Conservation (phyloP, 2,888 invertebrate genomes). For the Acrocyrtus sp. region DNA sequence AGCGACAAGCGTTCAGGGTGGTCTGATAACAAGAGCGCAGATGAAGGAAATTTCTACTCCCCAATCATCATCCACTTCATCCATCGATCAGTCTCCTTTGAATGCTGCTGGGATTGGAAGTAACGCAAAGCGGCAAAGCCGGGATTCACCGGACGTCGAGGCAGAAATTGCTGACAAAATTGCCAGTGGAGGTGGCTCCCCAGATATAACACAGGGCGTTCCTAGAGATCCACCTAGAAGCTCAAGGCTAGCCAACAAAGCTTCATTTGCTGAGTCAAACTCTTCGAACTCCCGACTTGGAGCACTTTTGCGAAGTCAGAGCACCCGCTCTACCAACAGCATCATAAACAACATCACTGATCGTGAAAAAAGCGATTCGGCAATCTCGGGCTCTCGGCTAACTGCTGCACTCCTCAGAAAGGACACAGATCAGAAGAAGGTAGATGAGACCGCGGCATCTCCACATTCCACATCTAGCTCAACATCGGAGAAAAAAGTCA, state of each 20-base stretch:
- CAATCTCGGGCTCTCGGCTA: background rate
- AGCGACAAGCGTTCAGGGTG: conserved; percentile 3
- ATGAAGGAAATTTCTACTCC: conserved; percentile 36
- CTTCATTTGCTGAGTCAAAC: background rate
- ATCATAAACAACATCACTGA: conserved; percentile 7
- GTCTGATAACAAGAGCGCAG: conserved; percentile 40
- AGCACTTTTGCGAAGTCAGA: background rate
- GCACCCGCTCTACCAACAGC: background rate
- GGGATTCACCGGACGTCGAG: background rate
- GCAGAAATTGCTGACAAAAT: conserved; percentile 11
- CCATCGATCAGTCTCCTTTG: background rate
- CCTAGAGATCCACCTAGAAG: conserved; percentile 1
- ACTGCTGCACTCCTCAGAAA: background rate
- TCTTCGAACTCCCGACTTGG: background rate
- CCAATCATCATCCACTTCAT: background rate
- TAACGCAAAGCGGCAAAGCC: background rate
- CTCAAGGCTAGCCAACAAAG: background rate
- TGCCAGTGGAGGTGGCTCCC: conserved; percentile 25
- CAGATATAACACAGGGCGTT: conserved; percentile 37
- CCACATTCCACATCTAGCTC: too few relatives aligned
- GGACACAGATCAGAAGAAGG: background rate
- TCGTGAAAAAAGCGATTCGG: background rate
- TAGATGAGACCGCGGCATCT: too few relatives aligned
- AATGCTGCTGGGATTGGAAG: background rate
- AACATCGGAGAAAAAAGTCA: too few relatives aligned